A percentile compares a stretch with the other conserved stretches of the same genome.
These are phyloP conservation scores for Idris sp. DNA, from an alignment of 1,140 invertebrate species.

Conservation along the genomic window DNA sequence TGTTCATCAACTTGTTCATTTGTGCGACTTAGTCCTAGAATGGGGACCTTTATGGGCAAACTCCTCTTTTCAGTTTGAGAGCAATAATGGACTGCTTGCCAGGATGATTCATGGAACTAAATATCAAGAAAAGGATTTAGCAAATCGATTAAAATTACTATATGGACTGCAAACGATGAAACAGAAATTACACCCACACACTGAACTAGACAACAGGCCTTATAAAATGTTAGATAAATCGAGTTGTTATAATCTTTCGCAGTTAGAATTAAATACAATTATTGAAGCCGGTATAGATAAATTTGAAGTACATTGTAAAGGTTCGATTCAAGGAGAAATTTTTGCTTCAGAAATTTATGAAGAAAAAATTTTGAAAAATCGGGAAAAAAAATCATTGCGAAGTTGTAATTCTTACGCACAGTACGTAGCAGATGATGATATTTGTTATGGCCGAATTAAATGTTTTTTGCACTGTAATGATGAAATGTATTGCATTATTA, in stretches of 20 bases:
- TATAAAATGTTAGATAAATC: neutral
- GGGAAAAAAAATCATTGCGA: neutral
- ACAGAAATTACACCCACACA: neutral
- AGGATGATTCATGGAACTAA: constrained; percentile 5
- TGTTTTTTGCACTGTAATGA: neutral
- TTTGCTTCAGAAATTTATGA: constrained; percentile 1
- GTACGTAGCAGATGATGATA: neutral
- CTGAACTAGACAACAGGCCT: neutral
- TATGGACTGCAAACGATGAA: neutral
- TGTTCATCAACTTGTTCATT: constrained; percentile 1
- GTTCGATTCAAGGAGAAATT: neutral
- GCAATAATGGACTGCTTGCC: constrained; percentile 1
- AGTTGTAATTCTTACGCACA: neutral
- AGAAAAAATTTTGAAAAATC: neutral
- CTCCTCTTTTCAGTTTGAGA: constrained; percentile 3
- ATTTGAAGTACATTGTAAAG: neutral
- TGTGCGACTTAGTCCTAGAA: neutral
- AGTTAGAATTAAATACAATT: no score
- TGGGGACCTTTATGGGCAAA: constrained; percentile 5
- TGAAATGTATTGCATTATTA: constrained; percentile 1
- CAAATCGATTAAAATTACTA: neutral
- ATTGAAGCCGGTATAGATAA: no score
- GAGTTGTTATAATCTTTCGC: neutral
- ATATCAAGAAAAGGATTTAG: constrained; percentile 8
- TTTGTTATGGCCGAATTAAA: constrained; percentile 1